A percentile compares a stretch with the other conserved stretches of the same genome.
Conservation (phyloP, 2,797 vertebrate genomes). For the Pipistrellus kuhlii region DNA sequence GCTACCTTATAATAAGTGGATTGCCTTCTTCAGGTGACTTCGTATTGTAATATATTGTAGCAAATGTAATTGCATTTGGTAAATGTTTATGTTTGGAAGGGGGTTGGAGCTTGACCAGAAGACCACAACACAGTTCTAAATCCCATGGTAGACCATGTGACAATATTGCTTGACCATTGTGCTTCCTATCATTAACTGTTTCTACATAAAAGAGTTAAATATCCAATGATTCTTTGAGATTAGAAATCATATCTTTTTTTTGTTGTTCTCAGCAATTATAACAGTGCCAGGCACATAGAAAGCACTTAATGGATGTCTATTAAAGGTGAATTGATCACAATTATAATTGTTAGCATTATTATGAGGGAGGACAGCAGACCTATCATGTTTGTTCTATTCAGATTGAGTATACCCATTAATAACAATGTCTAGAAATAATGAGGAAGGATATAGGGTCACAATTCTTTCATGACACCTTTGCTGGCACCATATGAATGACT, state of each 20-base stretch:
- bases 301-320: background rate
- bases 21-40: background rate
- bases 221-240: background rate
- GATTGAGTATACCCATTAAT: background rate
- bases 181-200: background rate
- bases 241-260: background rate
- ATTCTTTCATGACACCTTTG: background rate
- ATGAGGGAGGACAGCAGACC: background rate
- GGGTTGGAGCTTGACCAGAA: background rate
- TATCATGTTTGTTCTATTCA: background rate
- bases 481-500: background rate
- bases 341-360: background rate
- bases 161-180: background rate
- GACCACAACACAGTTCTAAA: background rate
- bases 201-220: background rate
- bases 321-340: background rate
- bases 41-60: background rate
- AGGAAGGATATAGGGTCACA: background rate
- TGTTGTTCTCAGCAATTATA: background rate
- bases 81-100: background rate
- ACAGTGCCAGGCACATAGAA: background rate
- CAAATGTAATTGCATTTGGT: slow-evolving; percentile 6
- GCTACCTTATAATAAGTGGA: background rate
- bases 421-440: background rate
- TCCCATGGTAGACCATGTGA: background rate